These are phyloP conservation scores for Cryptosula pallasiana DNA, from an alignment of 2,888 invertebrate species.

Conservation along the genomic window DNA sequence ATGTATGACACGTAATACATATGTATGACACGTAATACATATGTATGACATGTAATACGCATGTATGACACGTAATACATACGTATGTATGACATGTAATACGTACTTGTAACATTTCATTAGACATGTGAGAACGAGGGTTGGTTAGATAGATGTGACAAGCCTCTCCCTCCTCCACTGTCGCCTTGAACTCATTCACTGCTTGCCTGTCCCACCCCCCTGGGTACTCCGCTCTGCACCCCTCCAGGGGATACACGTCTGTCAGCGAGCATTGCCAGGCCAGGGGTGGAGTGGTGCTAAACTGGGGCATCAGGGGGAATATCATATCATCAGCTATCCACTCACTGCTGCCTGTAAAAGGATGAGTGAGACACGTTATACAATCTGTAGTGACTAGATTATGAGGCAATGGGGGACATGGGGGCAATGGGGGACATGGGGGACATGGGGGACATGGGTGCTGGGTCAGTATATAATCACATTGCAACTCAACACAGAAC, in stretches of 20 bases:
- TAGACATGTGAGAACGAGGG: neutral
- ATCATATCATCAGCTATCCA: neutral
- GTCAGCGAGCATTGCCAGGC: constrained; percentile 13
- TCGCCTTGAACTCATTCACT: neutral
- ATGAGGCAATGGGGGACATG: too few species aligned
- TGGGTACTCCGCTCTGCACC: neutral
- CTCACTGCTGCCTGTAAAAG: constrained; percentile 9
- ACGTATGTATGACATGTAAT: too few species aligned
- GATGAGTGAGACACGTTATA: too few species aligned
- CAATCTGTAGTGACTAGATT: too few species aligned
- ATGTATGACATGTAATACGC: too few species aligned
- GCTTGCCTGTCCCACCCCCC: constrained; percentile 9
- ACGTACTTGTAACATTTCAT: constrained; percentile 9
- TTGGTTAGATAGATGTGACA: constrained; percentile 6
- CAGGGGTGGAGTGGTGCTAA: neutral
- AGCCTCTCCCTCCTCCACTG: neutral
- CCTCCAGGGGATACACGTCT: constrained; percentile 31
- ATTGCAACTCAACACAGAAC: too few species aligned
- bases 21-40: too few species aligned
- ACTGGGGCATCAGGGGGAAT: constrained; percentile 18
- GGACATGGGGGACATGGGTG: too few species aligned
- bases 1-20: too few species aligned
- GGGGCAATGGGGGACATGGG: too few species aligned
- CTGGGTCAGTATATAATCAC: too few species aligned
- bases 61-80: too few species aligned